These are phyloP conservation scores for Nebria brevicollis DNA, from an alignment of 2,888 invertebrate species.

Conservation along the genomic window DNA sequence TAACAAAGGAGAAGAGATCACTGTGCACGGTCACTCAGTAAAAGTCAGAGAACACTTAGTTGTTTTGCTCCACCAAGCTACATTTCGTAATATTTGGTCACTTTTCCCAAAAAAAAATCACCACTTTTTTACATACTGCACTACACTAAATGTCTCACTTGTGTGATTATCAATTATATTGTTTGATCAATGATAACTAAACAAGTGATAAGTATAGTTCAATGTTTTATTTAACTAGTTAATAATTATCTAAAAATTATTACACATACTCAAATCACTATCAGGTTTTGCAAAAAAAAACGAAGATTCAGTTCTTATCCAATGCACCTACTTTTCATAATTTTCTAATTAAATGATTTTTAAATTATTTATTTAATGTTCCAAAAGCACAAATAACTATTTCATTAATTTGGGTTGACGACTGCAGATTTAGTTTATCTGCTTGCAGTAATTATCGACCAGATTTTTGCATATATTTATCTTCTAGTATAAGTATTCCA, in stretches of 20 bases:
- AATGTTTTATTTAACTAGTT: background rate
- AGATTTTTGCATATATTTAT: no score
- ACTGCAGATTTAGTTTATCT: no score
- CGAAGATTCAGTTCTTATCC: background rate
- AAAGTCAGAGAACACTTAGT: background rate
- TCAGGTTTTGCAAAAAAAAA: background rate
- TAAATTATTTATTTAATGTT: background rate
- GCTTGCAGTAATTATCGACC: no score
- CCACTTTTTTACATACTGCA: background rate
- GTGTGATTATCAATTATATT: background rate
- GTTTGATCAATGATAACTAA: background rate
- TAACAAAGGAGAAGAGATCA: constrained; percentile 48
- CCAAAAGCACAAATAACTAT: background rate
- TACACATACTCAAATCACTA: background rate
- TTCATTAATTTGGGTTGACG: background rate
- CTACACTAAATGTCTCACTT: background rate
- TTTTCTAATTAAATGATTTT: background rate
- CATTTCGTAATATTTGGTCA: background rate
- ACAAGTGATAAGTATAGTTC: background rate
- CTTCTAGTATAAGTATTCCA: no score
- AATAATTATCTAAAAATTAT: background rate
- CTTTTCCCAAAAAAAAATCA: background rate
- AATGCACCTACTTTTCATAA: background rate
- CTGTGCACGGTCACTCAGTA: background rate
- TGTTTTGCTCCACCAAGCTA: background rate